phyloP scores from a whole-genome alignment of 2,797 vertebrate genomes.

The Tenualosa ilisha region DNA sequence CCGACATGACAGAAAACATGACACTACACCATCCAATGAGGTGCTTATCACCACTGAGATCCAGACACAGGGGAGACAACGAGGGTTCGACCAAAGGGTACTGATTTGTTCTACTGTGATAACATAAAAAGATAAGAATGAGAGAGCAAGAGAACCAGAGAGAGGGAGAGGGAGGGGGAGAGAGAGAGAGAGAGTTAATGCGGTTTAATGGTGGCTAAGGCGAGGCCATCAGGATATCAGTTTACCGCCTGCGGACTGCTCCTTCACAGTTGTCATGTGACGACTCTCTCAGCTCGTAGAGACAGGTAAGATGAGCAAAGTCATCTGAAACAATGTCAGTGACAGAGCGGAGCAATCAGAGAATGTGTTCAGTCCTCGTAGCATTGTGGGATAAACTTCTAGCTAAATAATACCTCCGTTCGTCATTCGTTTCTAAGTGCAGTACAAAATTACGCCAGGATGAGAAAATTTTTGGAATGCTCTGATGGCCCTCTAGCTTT shows the following conservation, averaged over 20 bases:
- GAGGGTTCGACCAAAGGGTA: neutral
- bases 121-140: neutral
- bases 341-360: neutral
- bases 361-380: neutral
- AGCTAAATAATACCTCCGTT: too few species aligned
- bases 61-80: neutral
- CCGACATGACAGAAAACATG: neutral
- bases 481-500: neutral
- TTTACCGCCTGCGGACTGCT: neutral
- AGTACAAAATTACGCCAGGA: neutral
- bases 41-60: neutral
- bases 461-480: neutral
- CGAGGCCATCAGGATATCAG: neutral
- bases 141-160: neutral
- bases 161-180: neutral
- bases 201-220: neutral
- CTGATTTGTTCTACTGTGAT: constrained; percentile 1
- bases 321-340: neutral
- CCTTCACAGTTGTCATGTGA: neutral
- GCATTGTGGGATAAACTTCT: neutral
- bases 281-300: neutral
- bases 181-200: neutral
- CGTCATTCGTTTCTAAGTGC: neutral
- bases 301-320: neutral
- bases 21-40: neutral